Conservation (phyloP, 2,797 vertebrate species). For the Malurus splendens region DNA sequence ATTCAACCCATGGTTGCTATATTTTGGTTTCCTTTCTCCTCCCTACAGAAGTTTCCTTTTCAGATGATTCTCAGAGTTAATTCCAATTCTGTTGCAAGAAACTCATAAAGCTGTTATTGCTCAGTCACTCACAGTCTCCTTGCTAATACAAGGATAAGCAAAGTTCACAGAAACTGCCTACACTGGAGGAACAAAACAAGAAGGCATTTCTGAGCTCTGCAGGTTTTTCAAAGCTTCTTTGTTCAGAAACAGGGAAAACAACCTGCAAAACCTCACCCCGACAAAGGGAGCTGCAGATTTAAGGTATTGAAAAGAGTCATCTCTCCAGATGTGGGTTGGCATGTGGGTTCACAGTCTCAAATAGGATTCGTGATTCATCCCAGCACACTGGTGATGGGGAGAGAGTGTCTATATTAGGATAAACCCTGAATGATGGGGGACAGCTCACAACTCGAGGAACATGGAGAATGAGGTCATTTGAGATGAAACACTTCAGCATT, state of each 20-base stretch:
- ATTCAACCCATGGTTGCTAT: not conserved
- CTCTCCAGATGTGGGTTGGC: constrained; percentile 38
- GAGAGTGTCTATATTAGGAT: constrained; percentile 19
- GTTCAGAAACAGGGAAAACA: constrained; percentile 18
- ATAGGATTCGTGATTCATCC: constrained; percentile 49
- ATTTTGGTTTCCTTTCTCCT: not conserved
- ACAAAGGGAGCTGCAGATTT: constrained; percentile 14
- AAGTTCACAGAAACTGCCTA: constrained; percentile 19
- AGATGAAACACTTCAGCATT: not conserved
- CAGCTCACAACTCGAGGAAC: constrained; percentile 27
- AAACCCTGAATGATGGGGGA: not conserved
- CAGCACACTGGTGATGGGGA: not conserved
- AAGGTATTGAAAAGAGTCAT: constrained; percentile 19
- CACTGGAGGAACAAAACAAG: not conserved
- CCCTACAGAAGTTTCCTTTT: not conserved
- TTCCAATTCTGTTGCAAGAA: not conserved
- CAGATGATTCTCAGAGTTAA: not conserved
- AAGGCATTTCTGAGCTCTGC: not conserved
- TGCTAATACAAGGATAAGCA: constrained; percentile 2
- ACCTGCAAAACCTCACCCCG: constrained; percentile 23
- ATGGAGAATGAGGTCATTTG: constrained; percentile 2
- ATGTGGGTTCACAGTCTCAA: constrained; percentile 33
- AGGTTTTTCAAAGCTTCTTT: constrained; percentile 32
- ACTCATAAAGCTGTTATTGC: constrained; percentile 5
- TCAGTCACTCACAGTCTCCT: not conserved